Evolutionary conservation across 2,888 invertebrate genomes (phyloP).

Genomic region (Aleiodes alternator): DNA sequence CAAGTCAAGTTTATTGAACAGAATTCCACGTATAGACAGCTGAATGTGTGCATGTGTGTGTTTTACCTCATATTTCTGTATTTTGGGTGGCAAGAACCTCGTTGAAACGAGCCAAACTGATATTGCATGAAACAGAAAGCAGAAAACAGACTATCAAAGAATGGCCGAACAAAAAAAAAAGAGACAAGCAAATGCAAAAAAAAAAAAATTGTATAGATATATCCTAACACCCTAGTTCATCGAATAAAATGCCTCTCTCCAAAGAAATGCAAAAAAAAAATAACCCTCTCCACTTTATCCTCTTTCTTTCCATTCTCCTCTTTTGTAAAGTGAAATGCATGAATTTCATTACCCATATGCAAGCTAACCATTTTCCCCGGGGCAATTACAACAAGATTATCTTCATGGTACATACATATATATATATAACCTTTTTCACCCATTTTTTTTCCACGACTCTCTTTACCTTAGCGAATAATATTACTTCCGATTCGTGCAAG

Average conservation of each 20-base stretch:
- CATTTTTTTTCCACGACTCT: slow-evolving; percentile 27
- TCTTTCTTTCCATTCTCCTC: slow-evolving; percentile 18
- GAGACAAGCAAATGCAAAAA: not conserved
- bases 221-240: slow-evolving; percentile 17
- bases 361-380: slow-evolving; percentile 43
- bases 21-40: too few relatives aligned
- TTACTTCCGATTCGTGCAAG: slow-evolving; percentile 47
- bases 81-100: not conserved
- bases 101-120: slow-evolving; percentile 11
- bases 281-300: not conserved
- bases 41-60: not conserved
- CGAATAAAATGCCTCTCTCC: slow-evolving; percentile 22
- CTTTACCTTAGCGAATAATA: slow-evolving; percentile 45
- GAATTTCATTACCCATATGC: slow-evolving; percentile 47
- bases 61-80: slow-evolving; percentile 7
- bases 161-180: slow-evolving; percentile 1
- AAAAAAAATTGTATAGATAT: slow-evolving; percentile 2
- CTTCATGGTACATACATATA: too few relatives aligned
- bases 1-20: too few relatives aligned
- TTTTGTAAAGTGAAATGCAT: slow-evolving; percentile 39
- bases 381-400: slow-evolving; percentile 50
- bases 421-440: slow-evolving; percentile 33
- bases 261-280: slow-evolving; percentile 7
- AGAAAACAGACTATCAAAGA: slow-evolving; percentile 29
- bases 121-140: slow-evolving; percentile 4